Base-by-base conservation (phyloP, 1,140 invertebrate species). In the Papilio aristodemus region DNA sequence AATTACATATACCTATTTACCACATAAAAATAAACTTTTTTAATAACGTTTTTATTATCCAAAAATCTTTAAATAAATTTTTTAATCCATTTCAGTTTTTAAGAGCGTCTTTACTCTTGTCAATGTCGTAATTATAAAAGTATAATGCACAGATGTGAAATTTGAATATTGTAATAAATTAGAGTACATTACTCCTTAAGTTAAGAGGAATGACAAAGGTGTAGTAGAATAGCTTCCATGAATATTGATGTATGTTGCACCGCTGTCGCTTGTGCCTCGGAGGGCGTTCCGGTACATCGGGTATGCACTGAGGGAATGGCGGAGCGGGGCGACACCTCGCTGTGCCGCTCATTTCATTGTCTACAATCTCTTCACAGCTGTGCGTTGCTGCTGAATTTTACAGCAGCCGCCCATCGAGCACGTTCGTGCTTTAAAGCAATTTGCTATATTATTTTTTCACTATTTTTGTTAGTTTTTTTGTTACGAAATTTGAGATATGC, bases 261-360 rank as follows among this genome's bases (percentile, higher is more conserved):
- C 75, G 79, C 77, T 76, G 9, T 64, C 72, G 62, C 81, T 46
- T 60, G 58, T 76, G 50, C 0, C 62, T 62, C 19, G 68, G 39
- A 9, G 46, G n/a, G 27, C 69, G 77, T 81, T 78, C 68, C 81
- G 80, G 68, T 71, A 85, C 89, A 91, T 91, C 86, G 89, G 85
- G 73, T 90, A 91, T 91, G 84, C 89, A 89, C 89, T 87, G 75
- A 91, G 87, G 78, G 89, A 91, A 91, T 91, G 84, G 36, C 67
- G 74, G 81, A 90, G 80, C 74, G 76, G 58, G 77, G 85, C 85
- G 85, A 88, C 86, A 88, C 89, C 86, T 89, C 79, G 70, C 74
- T 22, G 10, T 14, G 22, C 71, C 81, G 84, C 75, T 85, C 84
- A 88, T 85, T 90, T 89, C 88, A 90, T 89, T 90, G 88, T 90